Conservation (phyloP, 2,113 vertebrate genomes). For the Crotophaga sulcirostris region DNA sequence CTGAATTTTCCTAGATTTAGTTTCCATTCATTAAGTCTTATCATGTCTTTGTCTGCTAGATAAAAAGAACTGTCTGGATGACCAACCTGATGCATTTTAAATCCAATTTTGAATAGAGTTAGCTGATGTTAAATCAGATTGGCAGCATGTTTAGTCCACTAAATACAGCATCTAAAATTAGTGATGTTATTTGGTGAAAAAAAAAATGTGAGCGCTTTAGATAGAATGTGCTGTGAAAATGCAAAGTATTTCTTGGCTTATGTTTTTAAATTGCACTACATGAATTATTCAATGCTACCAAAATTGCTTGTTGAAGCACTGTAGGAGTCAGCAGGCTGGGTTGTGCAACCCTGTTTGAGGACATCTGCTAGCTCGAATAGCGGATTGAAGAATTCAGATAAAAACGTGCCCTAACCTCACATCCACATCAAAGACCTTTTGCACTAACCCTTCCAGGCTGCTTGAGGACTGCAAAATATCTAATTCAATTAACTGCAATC, state of each 20-base stretch:
- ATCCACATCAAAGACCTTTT: neutral
- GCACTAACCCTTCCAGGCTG: neutral
- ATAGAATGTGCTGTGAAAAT: neutral
- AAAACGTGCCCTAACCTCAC: neutral
- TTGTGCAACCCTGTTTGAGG: neutral
- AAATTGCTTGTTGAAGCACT: neutral
- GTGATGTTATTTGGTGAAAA: neutral
- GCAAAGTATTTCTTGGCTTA: neutral
- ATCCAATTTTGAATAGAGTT: neutral
- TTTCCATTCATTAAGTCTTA: neutral
- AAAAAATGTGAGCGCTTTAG: neutral
- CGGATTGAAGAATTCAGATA: neutral
- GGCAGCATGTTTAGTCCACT: neutral
- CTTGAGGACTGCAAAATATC: neutral
- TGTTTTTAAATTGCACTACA: neutral
- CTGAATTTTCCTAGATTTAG: neutral
- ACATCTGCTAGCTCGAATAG: neutral
- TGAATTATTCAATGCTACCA: neutral
- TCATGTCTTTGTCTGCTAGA: neutral
- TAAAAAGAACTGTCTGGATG: neutral
- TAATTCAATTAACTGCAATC: neutral
- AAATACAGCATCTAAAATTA: neutral
- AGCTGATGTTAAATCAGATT: neutral
- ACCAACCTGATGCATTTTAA: neutral
- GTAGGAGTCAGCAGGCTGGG: neutral